A percentile compares a stretch with the other conserved stretches of the same genome.
Conservation (phyloP, 2,113 vertebrate species). For the Heterotilapia buettikoferi region DNA sequence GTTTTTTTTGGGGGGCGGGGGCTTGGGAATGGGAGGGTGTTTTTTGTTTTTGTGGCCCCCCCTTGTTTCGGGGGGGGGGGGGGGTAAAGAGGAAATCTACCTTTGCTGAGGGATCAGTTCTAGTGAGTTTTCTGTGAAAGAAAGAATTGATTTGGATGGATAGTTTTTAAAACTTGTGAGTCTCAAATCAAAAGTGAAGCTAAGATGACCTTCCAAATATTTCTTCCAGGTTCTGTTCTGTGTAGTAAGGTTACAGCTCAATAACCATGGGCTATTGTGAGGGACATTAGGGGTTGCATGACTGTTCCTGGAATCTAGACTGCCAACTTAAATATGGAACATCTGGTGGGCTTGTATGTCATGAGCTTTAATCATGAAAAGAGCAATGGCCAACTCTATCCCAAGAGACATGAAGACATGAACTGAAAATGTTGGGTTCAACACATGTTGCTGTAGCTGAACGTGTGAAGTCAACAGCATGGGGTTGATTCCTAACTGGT, state of each 20-base stretch:
- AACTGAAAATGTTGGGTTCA: not conserved
- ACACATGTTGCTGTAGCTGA: not conserved
- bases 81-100: not conserved
- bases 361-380: conserved; percentile 20
- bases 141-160: not conserved
- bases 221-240: not conserved
- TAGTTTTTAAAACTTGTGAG: not conserved
- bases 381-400: not conserved
- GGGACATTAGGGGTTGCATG: not conserved
- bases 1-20: too few relatives aligned
- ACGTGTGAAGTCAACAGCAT: not conserved
- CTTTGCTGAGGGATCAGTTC: not conserved
- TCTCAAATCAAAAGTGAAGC: not conserved
- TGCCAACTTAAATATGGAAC: conserved; percentile 47
- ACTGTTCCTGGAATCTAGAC: not conserved
- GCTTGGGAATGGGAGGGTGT: too few relatives aligned
- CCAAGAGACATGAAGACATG: not conserved
- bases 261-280: not conserved
- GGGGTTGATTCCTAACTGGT: not conserved
- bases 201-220: not conserved
- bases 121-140: not conserved
- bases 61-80: too few relatives aligned
- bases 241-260: not conserved
- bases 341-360: conserved; percentile 29
- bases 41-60: too few relatives aligned